These are phyloP conservation scores for Oncorhynchus keta DNA, from an alignment of 2,113 vertebrate species.

Conservation along the genomic window DNA sequence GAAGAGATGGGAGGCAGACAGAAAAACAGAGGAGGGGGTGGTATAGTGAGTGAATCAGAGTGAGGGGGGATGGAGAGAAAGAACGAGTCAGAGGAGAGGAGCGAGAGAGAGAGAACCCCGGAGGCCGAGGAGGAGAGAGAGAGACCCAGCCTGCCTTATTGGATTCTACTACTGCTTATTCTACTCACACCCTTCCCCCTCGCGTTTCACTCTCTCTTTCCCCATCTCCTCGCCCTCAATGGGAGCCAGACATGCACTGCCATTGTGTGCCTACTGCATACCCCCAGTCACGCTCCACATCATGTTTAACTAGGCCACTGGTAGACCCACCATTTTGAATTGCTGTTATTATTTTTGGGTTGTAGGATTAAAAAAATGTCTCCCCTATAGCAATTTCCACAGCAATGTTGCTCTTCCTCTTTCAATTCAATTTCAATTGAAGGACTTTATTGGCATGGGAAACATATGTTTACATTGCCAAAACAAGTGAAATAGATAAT, in stretches of 20 bases:
- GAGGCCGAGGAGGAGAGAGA: constrained; percentile 52
- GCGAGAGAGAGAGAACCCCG: constrained; percentile 53
- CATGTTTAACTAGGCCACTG: constrained; percentile 66
- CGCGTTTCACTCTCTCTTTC: constrained; percentile 56
- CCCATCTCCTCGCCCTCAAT: constrained; percentile 57
- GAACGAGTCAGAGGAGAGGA: constrained; percentile 44
- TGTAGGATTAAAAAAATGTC: not conserved
- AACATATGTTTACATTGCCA: too few species aligned
- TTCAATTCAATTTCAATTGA: not conserved
- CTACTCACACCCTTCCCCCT: constrained; percentile 68
- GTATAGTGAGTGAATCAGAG: constrained; percentile 27
- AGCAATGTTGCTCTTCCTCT: not conserved
- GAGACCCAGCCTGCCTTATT: constrained; percentile 49
- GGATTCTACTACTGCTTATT: constrained; percentile 58
- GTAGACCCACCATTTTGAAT: constrained; percentile 65
- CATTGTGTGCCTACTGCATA: constrained; percentile 61
- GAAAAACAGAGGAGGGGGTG: constrained; percentile 52
- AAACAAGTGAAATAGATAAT: too few species aligned
- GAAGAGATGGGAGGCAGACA: constrained; percentile 37
- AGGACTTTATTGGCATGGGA: too few species aligned
- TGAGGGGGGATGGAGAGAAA: constrained; percentile 52
- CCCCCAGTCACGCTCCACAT: constrained; percentile 50
- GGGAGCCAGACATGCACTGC: constrained; percentile 61
- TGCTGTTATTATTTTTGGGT: constrained; percentile 17
- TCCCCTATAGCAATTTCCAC: not conserved